Evolutionary conservation across 2,888 invertebrate genomes (phyloP), one percentile per base, ranked within the genome.

Genomic region (Eilema caniola): DNA sequence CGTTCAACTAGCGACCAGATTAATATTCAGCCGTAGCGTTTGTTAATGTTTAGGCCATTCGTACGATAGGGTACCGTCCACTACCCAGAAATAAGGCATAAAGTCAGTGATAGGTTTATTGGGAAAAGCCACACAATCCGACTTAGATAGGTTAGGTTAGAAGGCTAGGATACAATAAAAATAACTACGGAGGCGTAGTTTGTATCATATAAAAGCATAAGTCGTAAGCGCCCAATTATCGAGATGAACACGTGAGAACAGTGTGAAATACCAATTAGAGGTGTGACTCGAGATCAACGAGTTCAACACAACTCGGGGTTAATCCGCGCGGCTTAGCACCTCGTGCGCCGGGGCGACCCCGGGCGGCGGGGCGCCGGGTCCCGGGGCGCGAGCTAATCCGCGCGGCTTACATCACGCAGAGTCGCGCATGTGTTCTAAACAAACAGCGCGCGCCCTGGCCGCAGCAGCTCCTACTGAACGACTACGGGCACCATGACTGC

Each of bases 291-390:
- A 69, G 28, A 53, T 64, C 59, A 60, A 47, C 14, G 59, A 24
- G 63, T 59, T 57, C 59, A 47, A 57, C 33, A 33, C 67, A 62
- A 31, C 25, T 31, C 31, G 59, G 65, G 69, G 67, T 74, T 74
- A 81, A 67, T 72, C 68, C 76, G 57, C 62, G 41, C 63, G 72
- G 73, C 81, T 81, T 76, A 77, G 67, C 83, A 77, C 74, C 79
- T 76, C 69, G 56, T 62, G 69, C 37, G 7, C 61, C 53, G 20
- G 33, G 33, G 33, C 73, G 70, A 76, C 78, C 76, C 80, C 16
- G 28, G n/a, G 69, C 37, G 7, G 59, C 53, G 20, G 33, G 33
- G 33, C 73, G 70, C 80, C 16, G 28, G n/a, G n/a, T n/a, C n/a
- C n/a, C 62, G 53, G 25, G 41, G 8, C 64, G 37, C 57, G 53